Conservation (phyloP, 2,113 vertebrate genomes). For the Pedetes capensis region DNA sequence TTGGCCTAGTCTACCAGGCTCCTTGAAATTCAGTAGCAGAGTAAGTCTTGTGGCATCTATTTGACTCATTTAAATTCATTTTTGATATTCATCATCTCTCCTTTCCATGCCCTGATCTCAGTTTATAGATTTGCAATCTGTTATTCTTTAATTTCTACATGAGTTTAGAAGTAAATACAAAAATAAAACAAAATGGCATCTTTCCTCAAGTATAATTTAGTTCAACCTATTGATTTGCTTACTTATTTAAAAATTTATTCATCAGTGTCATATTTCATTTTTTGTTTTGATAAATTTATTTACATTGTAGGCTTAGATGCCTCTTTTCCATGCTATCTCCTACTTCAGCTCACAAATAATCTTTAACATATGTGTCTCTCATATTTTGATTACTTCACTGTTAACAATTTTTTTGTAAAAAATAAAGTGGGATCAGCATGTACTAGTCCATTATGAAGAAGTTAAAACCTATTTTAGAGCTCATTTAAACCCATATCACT, state of each 20-base stretch:
- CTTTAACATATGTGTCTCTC: background rate
- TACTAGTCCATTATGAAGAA: background rate
- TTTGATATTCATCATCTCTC: background rate
- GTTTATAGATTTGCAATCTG: background rate
- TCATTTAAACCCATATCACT: background rate
- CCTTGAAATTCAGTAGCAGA: background rate
- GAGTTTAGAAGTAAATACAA: background rate
- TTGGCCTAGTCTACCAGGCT: background rate
- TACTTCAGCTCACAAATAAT: background rate
- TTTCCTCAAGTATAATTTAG: slow-evolving; percentile 8
- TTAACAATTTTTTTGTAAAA: too few species aligned
- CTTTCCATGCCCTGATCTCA: background rate
- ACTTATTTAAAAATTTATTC: slow-evolving; percentile 38
- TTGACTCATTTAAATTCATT: background rate
- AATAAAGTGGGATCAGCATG: background rate
- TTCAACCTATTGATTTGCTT: slow-evolving; percentile 1
- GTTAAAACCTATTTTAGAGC: background rate
- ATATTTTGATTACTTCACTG: too few species aligned
- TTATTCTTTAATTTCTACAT: background rate
- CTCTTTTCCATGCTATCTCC: background rate
- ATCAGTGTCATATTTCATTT: slow-evolving; percentile 3
- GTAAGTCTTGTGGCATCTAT: too few species aligned
- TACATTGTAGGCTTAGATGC: background rate
- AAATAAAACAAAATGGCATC: background rate
- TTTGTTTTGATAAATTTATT: background rate